Percentiles rank a stretch among this genome's conserved stretches.
These are phyloP conservation scores for Drosophila rellima DNA, from an alignment of 2,888 invertebrate species.

Conservation along the genomic window DNA sequence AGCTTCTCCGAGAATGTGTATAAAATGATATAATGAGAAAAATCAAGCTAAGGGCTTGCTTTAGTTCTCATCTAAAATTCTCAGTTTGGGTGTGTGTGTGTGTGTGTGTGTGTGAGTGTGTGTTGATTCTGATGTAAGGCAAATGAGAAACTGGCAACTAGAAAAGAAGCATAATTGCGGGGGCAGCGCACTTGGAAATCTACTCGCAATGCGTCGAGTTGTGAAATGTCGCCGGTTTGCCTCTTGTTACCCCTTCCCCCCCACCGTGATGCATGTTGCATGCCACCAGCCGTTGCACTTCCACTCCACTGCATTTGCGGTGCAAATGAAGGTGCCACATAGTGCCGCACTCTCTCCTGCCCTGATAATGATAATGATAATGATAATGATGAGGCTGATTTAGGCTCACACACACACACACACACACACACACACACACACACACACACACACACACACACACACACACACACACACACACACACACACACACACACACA, in stretches of 20 bases:
- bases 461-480: constrained; percentile 10
- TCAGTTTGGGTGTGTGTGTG: neutral
- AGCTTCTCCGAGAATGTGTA: constrained; percentile 4
- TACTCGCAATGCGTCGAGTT: constrained; percentile 47
- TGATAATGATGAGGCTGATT: constrained; percentile 79
- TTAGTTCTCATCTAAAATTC: constrained; percentile 8
- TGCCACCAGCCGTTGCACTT: constrained; percentile 32
- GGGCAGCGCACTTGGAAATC: constrained; percentile 10
- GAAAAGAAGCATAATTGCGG: constrained; percentile 19
- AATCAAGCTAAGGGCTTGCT: constrained; percentile 18
- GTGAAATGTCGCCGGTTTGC: constrained; percentile 37
- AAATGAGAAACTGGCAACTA: constrained; percentile 47
- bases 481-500: constrained; percentile 26
- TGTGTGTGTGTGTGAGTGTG: constrained; percentile 9
- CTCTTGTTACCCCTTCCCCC: no score
- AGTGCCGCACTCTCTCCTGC: neutral
- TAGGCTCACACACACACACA: constrained; percentile 37
- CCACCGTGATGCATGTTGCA: neutral
- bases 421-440: constrained; percentile 24
- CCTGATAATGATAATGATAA: constrained; percentile 20
- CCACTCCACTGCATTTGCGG: constrained; percentile 60
- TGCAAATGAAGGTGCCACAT: constrained; percentile 50
- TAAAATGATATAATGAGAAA: constrained; percentile 19
- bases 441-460: constrained; percentile 12
- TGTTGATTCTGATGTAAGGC: constrained; percentile 11